These are phyloP conservation scores for Erynnis tages DNA, from an alignment of 2,888 invertebrate species.

Conservation along the genomic window DNA sequence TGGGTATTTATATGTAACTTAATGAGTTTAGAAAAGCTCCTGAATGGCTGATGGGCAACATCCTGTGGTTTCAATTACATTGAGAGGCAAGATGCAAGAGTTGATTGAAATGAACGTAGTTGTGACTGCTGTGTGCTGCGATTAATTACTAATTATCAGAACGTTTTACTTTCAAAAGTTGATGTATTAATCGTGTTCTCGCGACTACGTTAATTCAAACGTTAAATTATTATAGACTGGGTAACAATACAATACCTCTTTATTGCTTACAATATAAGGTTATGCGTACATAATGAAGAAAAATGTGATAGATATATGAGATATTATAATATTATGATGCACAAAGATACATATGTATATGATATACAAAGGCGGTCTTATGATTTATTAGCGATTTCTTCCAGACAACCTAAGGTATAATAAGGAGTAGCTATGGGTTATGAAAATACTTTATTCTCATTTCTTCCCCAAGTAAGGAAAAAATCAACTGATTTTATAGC, in stretches of 20 bases:
- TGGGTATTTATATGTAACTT: conserved; percentile 6
- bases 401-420: too few relatives aligned
- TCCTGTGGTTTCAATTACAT: conserved; percentile 76
- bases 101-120: conserved; percentile 54
- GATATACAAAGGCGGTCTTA: too few relatives aligned
- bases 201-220: background rate
- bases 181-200: conserved; percentile 1
- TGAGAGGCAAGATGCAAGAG: conserved; percentile 58
- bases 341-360: too few relatives aligned
- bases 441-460: too few relatives aligned
- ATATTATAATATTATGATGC: too few relatives aligned
- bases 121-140: conserved; percentile 16
- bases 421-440: too few relatives aligned
- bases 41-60: conserved; percentile 70
- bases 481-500: too few relatives aligned
- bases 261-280: too few relatives aligned
- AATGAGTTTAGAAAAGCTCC: conserved; percentile 53
- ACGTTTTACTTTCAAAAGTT: conserved; percentile 10
- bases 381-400: too few relatives aligned
- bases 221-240: background rate
- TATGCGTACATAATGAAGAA: too few relatives aligned
- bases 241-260: background rate
- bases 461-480: too few relatives aligned
- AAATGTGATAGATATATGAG: too few relatives aligned
- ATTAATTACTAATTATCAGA: conserved; percentile 18